Evolutionary conservation across 1,140 invertebrate species (phyloP).

Genomic region (Tetranychus urticae): DNA sequence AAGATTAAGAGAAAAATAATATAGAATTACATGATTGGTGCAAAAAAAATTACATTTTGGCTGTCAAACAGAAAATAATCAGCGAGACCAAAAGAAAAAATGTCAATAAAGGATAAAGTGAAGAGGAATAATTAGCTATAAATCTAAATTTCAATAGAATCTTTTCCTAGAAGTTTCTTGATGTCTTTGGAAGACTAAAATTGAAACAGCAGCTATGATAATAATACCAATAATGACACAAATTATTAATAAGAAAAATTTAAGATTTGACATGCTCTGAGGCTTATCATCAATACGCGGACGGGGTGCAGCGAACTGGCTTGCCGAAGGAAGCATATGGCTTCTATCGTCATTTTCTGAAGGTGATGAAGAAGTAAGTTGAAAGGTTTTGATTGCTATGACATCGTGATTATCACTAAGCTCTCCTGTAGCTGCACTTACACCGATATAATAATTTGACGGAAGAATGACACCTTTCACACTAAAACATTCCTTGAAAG

Average conservation of each 20-base stretch:
- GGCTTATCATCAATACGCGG: slow-evolving; percentile 66
- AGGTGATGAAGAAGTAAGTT: slow-evolving; percentile 28
- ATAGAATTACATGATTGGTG: too few relatives aligned
- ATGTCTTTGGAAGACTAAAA: slow-evolving; percentile 73
- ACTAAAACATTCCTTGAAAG: slow-evolving; percentile 79
- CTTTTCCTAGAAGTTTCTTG: slow-evolving; percentile 67
- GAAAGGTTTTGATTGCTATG: slow-evolving; percentile 62
- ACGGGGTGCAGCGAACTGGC: slow-evolving; percentile 45
- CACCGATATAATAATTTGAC: slow-evolving; percentile 81
- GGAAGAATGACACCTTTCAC: slow-evolving; percentile 74
- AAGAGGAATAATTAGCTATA: too few relatives aligned
- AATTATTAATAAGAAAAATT: slow-evolving; percentile 64
- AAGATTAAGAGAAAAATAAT: too few relatives aligned
- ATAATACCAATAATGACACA: slow-evolving; percentile 47
- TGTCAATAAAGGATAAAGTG: too few relatives aligned
- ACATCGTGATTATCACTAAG: slow-evolving; percentile 85
- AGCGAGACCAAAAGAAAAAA: too few relatives aligned
- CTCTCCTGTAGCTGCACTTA: slow-evolving; percentile 87
- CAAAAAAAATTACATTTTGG: too few relatives aligned
- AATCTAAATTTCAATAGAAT: slow-evolving; percentile 38
- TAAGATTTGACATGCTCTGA: slow-evolving; percentile 50
- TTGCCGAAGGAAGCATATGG: slow-evolving; percentile 41
- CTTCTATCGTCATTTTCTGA: slow-evolving; percentile 16
- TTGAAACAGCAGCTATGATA: slow-evolving; percentile 51
- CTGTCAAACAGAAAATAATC: too few relatives aligned